Evolutionary conservation across 2,888 invertebrate species (phyloP), one percentile per base, ranked within the genome.

Genomic region (Cinara cedri): DNA sequence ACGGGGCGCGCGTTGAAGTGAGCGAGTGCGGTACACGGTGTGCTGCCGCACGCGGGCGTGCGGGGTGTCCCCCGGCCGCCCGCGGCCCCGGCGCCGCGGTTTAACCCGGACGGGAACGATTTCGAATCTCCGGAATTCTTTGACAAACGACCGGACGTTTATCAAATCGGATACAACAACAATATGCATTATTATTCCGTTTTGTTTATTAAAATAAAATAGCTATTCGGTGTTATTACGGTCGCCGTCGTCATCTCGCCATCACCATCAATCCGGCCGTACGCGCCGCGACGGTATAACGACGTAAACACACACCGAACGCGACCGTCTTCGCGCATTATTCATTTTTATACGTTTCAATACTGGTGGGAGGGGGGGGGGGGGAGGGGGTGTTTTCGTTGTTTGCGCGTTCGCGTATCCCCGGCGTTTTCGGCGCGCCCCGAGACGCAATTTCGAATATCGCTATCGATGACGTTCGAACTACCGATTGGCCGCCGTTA

Each of bases 121-220:
- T 62, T 78, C 70, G 78, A 49, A 68, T 70, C 42, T 26, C 21
- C 68, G n/a, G 42, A 11, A 51, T 70, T n/a, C n/a, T n/a, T 78
- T 78, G 78, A 78, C 78, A 78, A 78, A 78, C 62, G 78, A 70
- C 62, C 49, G 6, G 70, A 70, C 78, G 70, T 78, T 78, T 68
- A 62, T 78, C 78, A 78, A 70, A 78, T 78, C 70, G 51, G 70
- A 68, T 78, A n/a, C n/a, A n/a, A n/a, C n/a, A n/a, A n/a, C n/a
- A n/a, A n/a, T n/a, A n/a, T n/a, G n/a, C n/a, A n/a, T n/a, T n/a
- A n/a, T n/a, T n/a, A 49, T 51, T 70, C 49, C 78, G 60, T 78
- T 78, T 60, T 78, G 60, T 78, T 70, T 78, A 78, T 78, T 78
- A 78, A 78, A 78, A 78, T 78, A 78, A 78, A 78, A 78, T 70